Evolutionary conservation across 2,113 vertebrate genomes (phyloP), one percentile per base, ranked within the genome.

Genomic region (Entelurus aequoreus): DNA sequence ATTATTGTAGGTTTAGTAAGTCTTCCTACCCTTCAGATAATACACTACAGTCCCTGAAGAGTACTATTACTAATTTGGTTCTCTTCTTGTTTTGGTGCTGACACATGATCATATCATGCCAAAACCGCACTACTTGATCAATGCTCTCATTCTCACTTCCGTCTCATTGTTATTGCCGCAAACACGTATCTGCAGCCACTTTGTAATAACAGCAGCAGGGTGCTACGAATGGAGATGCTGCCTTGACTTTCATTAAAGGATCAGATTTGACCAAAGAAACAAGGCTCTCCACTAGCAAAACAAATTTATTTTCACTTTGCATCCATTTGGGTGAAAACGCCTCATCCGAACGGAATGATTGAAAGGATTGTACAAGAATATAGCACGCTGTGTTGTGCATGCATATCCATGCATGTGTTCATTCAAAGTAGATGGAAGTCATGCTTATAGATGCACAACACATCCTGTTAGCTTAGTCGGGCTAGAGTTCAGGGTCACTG

Each of bases 401-500:
- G 67, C 59, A 71, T 56, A 73, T 72, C 64, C 69, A 74, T 48
- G 56, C 61, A 58, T 67, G 52, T 62, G 13, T 82, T 77, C 74
- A 81, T 75, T 74, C 69, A 79, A 72, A 54, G 55, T 50, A 60
- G 75, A 78, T 67, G 46, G 48, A 75, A 76, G 71, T 74, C 66
- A 75, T 66, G 67, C 75, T 81, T 84, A 72, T 57, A 77, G 64
- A 84, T 86, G 77, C 81, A 75, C 59, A 77, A 67, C 80, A 76
- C 71, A 83, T 76, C 74, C 66, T 68, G 63, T 73, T 71, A 72
- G 72, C 77, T 75, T 71, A 74, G 72, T 46, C 36, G 51, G 79
- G 72, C 83, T 76, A 85, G 61, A 80, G 81, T 76, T 82, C 63
- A 85, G 77, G 76, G 70, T 75, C 78, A 76, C 57, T 68, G 65